These are phyloP conservation scores for Agrotis puta DNA, from an alignment of 2,888 invertebrate genomes.

Conservation along the genomic window DNA sequence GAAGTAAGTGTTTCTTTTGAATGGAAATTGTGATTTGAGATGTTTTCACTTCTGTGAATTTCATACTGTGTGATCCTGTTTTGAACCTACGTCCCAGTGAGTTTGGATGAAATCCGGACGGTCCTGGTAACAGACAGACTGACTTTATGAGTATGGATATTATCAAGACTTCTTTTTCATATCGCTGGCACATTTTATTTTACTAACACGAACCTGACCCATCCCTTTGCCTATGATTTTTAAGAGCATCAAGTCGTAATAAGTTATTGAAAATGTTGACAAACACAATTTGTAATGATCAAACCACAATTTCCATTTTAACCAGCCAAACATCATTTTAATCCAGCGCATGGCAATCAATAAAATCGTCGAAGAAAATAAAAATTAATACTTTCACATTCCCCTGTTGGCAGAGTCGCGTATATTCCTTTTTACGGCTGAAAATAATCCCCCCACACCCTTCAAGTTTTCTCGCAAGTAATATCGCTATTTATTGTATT, in stretches of 20 bases:
- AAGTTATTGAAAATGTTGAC: too few relatives aligned
- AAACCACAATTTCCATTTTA: constrained; percentile 45
- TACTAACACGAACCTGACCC: too few relatives aligned
- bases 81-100: too few relatives aligned
- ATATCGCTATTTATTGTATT: constrained; percentile 80
- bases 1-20: not conserved
- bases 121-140: too few relatives aligned
- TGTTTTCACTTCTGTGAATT: not conserved
- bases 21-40: not conserved
- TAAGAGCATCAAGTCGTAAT: too few relatives aligned
- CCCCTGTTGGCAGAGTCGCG: constrained; percentile 59
- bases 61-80: too few relatives aligned
- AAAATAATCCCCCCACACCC: constrained; percentile 65
- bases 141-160: too few relatives aligned
- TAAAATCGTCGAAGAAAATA: constrained; percentile 62
- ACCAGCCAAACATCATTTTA: constrained; percentile 54
- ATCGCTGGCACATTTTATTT: too few relatives aligned
- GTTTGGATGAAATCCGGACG: too few relatives aligned
- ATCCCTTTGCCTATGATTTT: too few relatives aligned
- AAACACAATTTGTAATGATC: not conserved
- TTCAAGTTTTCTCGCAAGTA: constrained; percentile 72
- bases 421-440: constrained; percentile 60
- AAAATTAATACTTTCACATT: constrained; percentile 63
- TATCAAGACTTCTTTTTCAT: too few relatives aligned
- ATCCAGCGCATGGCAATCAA: constrained; percentile 58